Base-by-base conservation (phyloP, 2,797 vertebrate species). In the Rhodeus uyekii region DNA sequence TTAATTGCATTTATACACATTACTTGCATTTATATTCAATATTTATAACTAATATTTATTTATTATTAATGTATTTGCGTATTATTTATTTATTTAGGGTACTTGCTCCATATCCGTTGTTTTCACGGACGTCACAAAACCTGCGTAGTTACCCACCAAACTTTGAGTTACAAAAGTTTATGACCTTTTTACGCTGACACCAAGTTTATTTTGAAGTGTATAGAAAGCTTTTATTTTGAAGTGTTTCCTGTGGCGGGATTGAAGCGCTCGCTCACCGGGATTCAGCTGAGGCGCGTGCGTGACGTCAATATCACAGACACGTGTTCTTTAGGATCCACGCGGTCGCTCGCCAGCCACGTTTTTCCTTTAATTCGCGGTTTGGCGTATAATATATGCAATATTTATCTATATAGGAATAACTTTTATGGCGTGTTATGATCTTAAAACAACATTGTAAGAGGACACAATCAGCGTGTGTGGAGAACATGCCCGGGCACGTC, bases 221-320 rank as follows among this genome's bases (percentile, higher is more conserved):
- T 34, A 1, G 8, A 50, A 19, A 3, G 27, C 18, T 72, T 34
- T 50, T 72, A 72, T 72, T 72, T 80, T 80, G 14, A 50, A 80
- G 42, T 2, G 0, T 0, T 18, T 1, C 2, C 0, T 1, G 9
- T 78, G 46, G 64, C 77, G 77, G 63, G 39, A 58, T 65, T 27
- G 64, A 69, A 42, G n/a, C n/a, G n/a, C n/a, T n/a, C n/a, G n/a
- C n/a, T n/a, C 22, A 2, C 29, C 1, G 10, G 24, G 2, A 7
- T 36, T 24, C 78, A 46, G 55, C 39, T 60, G 65, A 46, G 14
- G 22, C 53, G 6, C 2, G 34, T 39, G 32, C 18, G 14, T 19
- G 39, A 69, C 58, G 14, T 75, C 16, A 29, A 4, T 8, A 19
- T 14, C 8, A 9, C 2, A 10, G 4, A 24, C 42, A 36, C 27